Base-by-base conservation (phyloP, 2,888 invertebrate species). In the Dicyrtomina minuta region DNA sequence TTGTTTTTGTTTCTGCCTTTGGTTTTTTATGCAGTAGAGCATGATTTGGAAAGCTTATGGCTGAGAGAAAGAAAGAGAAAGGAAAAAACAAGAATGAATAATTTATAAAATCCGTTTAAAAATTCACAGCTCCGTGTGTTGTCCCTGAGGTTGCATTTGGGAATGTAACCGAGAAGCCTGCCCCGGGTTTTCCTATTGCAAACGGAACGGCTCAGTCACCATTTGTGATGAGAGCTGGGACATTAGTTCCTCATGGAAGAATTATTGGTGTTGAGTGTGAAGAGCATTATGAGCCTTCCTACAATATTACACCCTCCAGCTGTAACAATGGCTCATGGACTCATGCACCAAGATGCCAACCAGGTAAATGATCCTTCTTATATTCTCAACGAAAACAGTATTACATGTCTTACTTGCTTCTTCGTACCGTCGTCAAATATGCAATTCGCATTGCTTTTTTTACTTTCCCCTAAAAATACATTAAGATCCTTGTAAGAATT, bases 311-410 rank as follows among this genome's bases (percentile, higher is more conserved):
- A 4, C 87, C 88, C 1, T 68, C 74, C 0, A 88, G 89, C 0
- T 99, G 98, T 81, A 90, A 92, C 81, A 96, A 97, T 79, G 97
- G 97, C 0, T 93, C 95, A 0, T 99, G 97, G 97, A 91, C 93
- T 0, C 90, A 92, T 73, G 91, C 95, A 77, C 96, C 97, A 0
- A 87, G 89, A 68, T 88, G 88, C 89, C 91, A 74, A 87, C 97
- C 79, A 86, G 93, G 88, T 92, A 80, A 75, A 75, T 58, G 5
- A 39, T 17, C 10, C 17, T 12, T 51, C 60, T n/a, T 22, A 62
- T n/a, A 17, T n/a, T 46, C 43, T n/a, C 33, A n/a, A n/a, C n/a
- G n/a, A n/a, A n/a, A n/a, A n/a, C n/a, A n/a, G n/a, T n/a, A n/a
- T n/a, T n/a, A n/a, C n/a, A n/a, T n/a, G n/a, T n/a, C n/a, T n/a